These are phyloP conservation scores for Coracias cyanogaster DNA, from an alignment of 2,797 vertebrate genomes.

Conservation along the genomic window DNA sequence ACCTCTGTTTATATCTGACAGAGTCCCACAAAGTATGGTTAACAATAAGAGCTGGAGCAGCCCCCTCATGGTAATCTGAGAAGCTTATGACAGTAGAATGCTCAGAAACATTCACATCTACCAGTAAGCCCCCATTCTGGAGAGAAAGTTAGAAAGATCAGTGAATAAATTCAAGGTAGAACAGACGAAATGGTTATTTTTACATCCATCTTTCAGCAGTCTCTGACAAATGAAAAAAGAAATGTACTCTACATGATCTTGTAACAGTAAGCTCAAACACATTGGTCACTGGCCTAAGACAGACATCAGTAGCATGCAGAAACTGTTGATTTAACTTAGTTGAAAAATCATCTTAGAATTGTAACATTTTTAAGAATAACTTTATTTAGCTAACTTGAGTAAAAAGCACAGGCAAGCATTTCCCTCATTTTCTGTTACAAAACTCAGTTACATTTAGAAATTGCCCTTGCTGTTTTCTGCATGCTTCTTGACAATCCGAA, in stretches of 20 bases:
- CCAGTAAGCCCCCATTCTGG: constrained; percentile 89
- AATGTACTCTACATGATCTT: background rate
- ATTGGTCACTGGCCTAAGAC: background rate
- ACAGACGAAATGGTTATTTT: background rate
- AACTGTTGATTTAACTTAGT: background rate
- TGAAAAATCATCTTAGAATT: background rate
- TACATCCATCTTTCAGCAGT: background rate
- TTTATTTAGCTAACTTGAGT: background rate
- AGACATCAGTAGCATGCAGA: background rate
- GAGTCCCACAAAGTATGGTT: constrained; percentile 88
- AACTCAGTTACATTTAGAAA: background rate
- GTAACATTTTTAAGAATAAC: background rate
- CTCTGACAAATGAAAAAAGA: background rate
- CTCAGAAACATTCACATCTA: constrained; percentile 89
- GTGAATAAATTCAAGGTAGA: background rate
- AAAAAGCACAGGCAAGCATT: background rate
- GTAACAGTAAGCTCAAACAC: background rate
- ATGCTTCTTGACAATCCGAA: background rate
- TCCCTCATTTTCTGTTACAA: background rate
- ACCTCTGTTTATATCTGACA: constrained; percentile 91
- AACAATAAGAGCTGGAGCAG: constrained; percentile 91
- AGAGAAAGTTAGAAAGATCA: background rate
- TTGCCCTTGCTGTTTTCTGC: background rate
- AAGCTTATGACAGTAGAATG: constrained; percentile 90
- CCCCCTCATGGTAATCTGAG: constrained; percentile 91